Percentiles rank a stretch among this genome's conserved stretches.
Conservation (phyloP, 2,888 invertebrate genomes). For the Steinernema carpocapsae region DNA sequence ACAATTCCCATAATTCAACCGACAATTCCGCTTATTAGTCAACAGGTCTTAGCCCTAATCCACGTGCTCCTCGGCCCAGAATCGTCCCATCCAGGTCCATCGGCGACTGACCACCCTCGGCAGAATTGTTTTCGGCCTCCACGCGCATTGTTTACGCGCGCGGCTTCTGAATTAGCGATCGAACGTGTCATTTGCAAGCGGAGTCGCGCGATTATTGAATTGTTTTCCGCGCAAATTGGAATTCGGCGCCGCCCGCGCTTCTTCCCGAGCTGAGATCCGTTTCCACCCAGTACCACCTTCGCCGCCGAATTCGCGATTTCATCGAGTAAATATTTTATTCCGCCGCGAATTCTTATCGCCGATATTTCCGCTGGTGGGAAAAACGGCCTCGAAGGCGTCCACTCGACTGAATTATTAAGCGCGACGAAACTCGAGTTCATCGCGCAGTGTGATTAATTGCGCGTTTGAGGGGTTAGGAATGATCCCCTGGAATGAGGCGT, state of each 20-base stretch:
- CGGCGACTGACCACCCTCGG: too few species aligned
- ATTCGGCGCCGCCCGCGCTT: slow-evolving; percentile 5
- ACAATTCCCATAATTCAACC: too few species aligned
- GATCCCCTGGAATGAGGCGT: slow-evolving; percentile 8
- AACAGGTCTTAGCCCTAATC: too few species aligned
- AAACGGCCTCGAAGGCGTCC: not conserved
- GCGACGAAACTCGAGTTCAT: not conserved
- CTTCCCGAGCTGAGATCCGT: not conserved
- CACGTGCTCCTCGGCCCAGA: too few species aligned
- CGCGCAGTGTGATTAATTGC: slow-evolving; percentile 19
- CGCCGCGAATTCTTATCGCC: not conserved
- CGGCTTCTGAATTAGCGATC: slow-evolving; percentile 23
- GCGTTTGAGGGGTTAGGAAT: not conserved
- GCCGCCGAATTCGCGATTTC: not conserved
- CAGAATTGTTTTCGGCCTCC: not conserved
- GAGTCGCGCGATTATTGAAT: slow-evolving; percentile 23
- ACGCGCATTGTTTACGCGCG: slow-evolving; percentile 17
- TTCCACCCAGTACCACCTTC: not conserved
- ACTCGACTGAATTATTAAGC: slow-evolving; percentile 12
- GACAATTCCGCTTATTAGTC: too few species aligned
- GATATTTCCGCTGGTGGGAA: slow-evolving; percentile 11
- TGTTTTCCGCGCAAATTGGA: slow-evolving; percentile 18
- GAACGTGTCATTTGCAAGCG: slow-evolving; percentile 21
- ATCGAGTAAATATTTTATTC: not conserved
- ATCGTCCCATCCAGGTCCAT: too few species aligned